These are phyloP conservation scores for Vicugna pacos DNA, from an alignment of 2,113 vertebrate genomes.

Conservation along the genomic window DNA sequence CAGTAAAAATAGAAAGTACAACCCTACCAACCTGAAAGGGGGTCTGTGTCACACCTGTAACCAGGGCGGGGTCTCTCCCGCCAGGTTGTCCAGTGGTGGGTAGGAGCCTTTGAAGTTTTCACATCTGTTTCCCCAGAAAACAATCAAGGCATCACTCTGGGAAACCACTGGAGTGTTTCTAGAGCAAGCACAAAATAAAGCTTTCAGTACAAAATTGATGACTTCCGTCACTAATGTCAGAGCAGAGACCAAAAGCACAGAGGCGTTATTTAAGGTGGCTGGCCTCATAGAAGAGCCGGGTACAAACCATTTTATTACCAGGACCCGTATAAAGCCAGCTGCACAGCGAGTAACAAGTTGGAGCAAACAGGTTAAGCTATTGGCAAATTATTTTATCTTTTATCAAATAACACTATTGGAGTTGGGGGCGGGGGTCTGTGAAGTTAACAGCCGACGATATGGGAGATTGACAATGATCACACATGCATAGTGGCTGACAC, in stretches of 20 bases:
- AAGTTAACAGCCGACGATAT: neutral
- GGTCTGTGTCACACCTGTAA: neutral
- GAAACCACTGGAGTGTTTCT: neutral
- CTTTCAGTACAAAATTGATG: constrained; percentile 10
- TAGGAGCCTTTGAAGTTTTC: neutral
- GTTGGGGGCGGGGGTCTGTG: no score
- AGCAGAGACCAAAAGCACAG: neutral
- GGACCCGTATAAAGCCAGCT: neutral
- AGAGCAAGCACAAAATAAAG: constrained; percentile 13
- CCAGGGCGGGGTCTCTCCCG: neutral
- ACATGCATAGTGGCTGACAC: accelerated
- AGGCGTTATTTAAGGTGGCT: neutral
- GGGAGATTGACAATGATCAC: neutral
- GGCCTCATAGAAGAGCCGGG: neutral
- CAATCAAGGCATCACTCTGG: neutral
- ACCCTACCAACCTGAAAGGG: neutral
- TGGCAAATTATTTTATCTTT: neutral
- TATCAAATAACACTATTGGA: neutral
- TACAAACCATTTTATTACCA: neutral
- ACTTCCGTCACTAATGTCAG: neutral
- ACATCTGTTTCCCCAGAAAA: neutral
- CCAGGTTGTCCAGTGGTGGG: neutral
- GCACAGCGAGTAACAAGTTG: neutral
- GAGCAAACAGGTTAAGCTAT: neutral
- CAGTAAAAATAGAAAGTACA: constrained; percentile 3